phyloP scores from a whole-genome alignment of 2,888 invertebrate genomes.

The Holacanthella duospinosa region DNA sequence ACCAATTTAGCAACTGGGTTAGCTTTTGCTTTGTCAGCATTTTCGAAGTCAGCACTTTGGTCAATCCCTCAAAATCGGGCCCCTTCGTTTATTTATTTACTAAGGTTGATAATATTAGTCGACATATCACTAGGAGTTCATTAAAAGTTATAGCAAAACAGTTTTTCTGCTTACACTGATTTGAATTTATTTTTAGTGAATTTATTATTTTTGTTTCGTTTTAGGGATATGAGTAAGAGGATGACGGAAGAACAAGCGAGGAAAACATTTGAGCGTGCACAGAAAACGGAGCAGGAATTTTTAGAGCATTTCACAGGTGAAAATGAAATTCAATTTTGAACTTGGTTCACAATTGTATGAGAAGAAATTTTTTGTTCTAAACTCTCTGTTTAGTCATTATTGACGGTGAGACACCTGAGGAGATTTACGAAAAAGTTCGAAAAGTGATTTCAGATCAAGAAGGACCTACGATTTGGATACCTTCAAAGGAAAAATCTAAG shows the following conservation, averaged over 20 bases:
- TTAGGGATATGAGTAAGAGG: constrained; percentile 96
- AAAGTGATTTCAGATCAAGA: constrained; percentile 90
- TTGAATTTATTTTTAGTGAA: not conserved
- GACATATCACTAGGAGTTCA: too few species aligned
- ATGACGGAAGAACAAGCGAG: constrained; percentile 98
- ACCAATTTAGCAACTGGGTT: too few species aligned
- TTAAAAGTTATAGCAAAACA: too few species aligned
- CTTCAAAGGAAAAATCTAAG: constrained; percentile 88
- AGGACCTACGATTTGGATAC: constrained; percentile 93
- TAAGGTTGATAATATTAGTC: too few species aligned
- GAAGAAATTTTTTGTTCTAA: too few species aligned
- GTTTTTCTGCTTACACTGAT: not conserved
- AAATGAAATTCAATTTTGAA: constrained; percentile 29
- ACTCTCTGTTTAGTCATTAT: constrained; percentile 64
- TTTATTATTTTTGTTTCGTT: constrained; percentile 5
- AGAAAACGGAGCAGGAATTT: constrained; percentile 97
- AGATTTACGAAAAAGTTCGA: constrained; percentile 89
- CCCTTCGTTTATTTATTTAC: too few species aligned
- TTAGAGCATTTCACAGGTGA: constrained; percentile 93
- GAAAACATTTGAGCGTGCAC: constrained; percentile 88
- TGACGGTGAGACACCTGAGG: constrained; percentile 93
- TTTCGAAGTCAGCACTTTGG: too few species aligned
- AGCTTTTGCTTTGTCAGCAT: too few species aligned
- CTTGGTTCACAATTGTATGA: too few species aligned
- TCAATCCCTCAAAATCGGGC: too few species aligned